A percentile compares a stretch with the other conserved stretches of the same genome.
phyloP scores from a whole-genome alignment of 2,888 invertebrate species.

The Xestia ashworthii region DNA sequence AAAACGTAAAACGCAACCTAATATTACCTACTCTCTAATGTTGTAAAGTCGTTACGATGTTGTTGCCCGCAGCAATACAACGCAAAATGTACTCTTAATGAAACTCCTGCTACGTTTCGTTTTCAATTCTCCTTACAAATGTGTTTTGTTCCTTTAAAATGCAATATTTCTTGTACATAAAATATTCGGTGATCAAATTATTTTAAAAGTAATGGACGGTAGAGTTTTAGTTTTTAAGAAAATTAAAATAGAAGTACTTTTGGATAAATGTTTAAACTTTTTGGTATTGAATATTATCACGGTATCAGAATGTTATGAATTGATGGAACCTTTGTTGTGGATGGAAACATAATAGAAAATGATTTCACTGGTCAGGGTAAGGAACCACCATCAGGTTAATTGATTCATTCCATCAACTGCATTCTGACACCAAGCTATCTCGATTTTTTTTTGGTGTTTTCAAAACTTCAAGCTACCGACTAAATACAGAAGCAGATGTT shows the following conservation, averaged over 20 bases:
- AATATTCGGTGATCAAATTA: background rate
- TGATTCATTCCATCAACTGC: background rate
- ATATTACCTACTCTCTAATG: background rate
- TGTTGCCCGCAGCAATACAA: slow-evolving; percentile 14
- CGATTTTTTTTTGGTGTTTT: background rate
- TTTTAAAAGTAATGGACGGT: background rate
- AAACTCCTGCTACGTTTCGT: slow-evolving; percentile 13
- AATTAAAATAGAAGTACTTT: no score
- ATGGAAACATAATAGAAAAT: background rate
- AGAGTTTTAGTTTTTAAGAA: background rate
- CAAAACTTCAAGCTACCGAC: background rate
- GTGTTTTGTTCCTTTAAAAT: background rate
- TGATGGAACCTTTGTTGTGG: background rate
- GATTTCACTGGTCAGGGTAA: background rate
- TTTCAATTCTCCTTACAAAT: background rate
- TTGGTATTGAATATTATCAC: background rate
- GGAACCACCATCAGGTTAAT: background rate
- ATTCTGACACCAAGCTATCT: background rate
- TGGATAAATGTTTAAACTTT: background rate
- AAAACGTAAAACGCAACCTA: slow-evolving; percentile 1
- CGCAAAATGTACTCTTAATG: slow-evolving; percentile 10
- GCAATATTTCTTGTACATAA: background rate
- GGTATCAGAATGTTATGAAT: background rate
- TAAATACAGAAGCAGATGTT: background rate
- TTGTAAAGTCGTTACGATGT: slow-evolving; percentile 2